Conservation (phyloP, 1,140 invertebrate genomes). For the Potamilus streckersoni region DNA sequence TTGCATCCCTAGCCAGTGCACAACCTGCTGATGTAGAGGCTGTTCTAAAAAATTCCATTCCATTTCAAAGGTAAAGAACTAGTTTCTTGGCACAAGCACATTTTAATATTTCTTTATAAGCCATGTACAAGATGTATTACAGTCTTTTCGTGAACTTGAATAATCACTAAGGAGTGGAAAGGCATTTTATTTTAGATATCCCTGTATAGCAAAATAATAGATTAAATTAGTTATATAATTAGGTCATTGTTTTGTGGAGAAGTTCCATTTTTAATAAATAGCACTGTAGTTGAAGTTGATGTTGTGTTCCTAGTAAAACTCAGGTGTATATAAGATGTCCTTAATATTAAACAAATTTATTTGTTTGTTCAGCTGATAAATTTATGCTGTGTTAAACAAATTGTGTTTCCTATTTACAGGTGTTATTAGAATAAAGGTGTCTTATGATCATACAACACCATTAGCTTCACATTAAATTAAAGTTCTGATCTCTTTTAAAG, state of each 20-base stretch:
- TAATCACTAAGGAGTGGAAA: too few species aligned
- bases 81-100: too few species aligned
- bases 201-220: too few species aligned
- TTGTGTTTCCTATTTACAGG: background rate
- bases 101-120: too few species aligned
- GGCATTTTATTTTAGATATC: too few species aligned
- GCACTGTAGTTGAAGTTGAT: background rate
- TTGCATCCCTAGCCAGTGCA: slow-evolving; percentile 83
- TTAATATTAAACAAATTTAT: too few species aligned
- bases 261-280: too few species aligned
- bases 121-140: too few species aligned
- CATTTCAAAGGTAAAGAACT: slow-evolving; percentile 74
- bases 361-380: background rate
- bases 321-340: background rate
- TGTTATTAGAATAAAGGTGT: background rate
- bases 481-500: background rate
- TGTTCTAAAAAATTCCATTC: slow-evolving; percentile 81
- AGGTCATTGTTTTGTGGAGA: too few species aligned
- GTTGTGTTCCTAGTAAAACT: background rate
- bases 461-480: background rate
- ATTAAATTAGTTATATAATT: background rate
- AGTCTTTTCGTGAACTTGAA: too few species aligned
- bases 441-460: background rate
- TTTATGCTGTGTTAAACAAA: too few species aligned
- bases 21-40: slow-evolving; percentile 78